Base-by-base conservation (phyloP, 37 sponge, comb jelly and placozoan genomes). In the Geodia barretti region DNA sequence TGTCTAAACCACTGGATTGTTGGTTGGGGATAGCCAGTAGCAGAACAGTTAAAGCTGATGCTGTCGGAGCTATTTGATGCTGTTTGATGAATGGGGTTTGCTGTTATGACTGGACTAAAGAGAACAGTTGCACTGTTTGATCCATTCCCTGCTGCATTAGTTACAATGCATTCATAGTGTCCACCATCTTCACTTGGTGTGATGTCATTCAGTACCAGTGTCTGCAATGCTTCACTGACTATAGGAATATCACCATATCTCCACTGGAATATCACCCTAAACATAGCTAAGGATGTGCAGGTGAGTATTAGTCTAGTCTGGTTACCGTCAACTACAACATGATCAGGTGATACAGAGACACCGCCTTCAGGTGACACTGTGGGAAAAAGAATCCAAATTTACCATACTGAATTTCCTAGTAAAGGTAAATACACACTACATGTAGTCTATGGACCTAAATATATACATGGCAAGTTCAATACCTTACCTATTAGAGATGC, bases 311-410 rank as follows among this genome's bases (percentile, higher is more conserved):
- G 11, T 47, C 11, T 47, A 14, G 7, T 14, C 7, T 17, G 7
- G 14, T 14, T 47, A 14, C 54, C 14, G 54, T 7, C 14, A 47
- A 47, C 14, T 47, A 47, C 7, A 47, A 14, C 54, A 47, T 47
- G 7, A 47, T 47, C 54, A 47, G 54, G 72, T 39, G 9, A 24
- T 25, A 72, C 72, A 72, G 42, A 1, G 1, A 72, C 72, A 7
- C 72, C 35, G 4, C 41, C 39, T 25, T 36, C 72, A 39, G 72
- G 72, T 24, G 72, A 72, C 39, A 72, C 72, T 72, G 72, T 17
- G 40, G 7, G 21, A 9, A 21, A 31, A 19, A 70, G 5, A 31
- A 24, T n/a, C n/a, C n/a, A n/a, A n/a, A n/a, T n/a, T n/a, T n/a
- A n/a, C n/a, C n/a, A n/a, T n/a, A n/a, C n/a, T n/a, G n/a, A n/a